phyloP scores from a whole-genome alignment of 2,888 invertebrate species.

The Mesorhabditis belari region DNA sequence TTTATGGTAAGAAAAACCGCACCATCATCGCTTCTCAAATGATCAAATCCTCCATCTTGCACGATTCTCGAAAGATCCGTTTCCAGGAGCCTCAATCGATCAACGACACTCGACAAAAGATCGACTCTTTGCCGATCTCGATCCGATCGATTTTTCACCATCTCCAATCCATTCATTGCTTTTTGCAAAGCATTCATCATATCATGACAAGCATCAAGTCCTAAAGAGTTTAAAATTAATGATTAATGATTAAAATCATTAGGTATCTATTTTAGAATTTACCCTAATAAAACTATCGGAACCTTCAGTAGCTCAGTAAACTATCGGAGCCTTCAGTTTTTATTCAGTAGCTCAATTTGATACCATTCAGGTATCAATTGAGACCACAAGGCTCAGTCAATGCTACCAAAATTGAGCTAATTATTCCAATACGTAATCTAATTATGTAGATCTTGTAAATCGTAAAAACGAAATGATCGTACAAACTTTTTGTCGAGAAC shows the following conservation, averaged over 20 bases:
- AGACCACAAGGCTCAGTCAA: too few relatives aligned
- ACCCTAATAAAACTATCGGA: too few relatives aligned
- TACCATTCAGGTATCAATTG: too few relatives aligned
- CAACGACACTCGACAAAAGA: slow-evolving; percentile 13
- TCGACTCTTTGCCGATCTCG: slow-evolving; percentile 21
- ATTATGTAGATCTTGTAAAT: neutral
- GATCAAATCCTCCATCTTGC: slow-evolving; percentile 6
- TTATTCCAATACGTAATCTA: too few relatives aligned
- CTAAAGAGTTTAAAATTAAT: slow-evolving; percentile 4
- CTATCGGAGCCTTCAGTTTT: too few relatives aligned
- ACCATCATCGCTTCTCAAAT: slow-evolving; percentile 5
- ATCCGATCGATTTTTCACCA: slow-evolving; percentile 33
- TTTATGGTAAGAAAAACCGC: neutral
- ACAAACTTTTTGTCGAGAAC: neutral
- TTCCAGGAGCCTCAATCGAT: slow-evolving; percentile 22
- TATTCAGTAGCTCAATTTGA: too few relatives aligned
- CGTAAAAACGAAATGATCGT: neutral
- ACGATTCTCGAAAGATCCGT: slow-evolving; percentile 11
- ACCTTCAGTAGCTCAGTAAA: too few relatives aligned
- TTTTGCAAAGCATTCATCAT: slow-evolving; percentile 24
- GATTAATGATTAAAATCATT: neutral
- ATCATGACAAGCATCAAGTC: slow-evolving; percentile 26
- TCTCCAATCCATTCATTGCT: slow-evolving; percentile 22
- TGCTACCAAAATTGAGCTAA: too few relatives aligned
- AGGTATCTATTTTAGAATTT: too few relatives aligned